Evolutionary conservation across 2,797 vertebrate genomes (phyloP).

Genomic region (Potorous gilbertii): DNA sequence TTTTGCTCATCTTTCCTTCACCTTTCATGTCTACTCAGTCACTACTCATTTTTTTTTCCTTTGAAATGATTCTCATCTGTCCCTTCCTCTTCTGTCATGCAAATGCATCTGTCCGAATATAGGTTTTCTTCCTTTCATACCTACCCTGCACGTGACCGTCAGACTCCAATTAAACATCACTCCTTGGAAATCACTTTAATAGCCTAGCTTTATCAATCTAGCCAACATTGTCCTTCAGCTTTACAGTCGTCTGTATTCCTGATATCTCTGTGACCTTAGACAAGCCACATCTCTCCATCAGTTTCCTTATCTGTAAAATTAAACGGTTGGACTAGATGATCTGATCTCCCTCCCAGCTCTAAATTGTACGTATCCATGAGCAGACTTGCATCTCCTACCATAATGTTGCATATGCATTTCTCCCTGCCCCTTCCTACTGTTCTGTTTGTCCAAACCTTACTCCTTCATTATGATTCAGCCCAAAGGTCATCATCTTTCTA

Average conservation of each 20-base stretch:
- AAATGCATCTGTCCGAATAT: not conserved
- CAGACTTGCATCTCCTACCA: not conserved
- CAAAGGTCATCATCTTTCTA: not conserved
- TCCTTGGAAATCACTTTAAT: not conserved
- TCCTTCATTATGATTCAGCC: not conserved
- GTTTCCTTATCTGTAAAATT: not conserved
- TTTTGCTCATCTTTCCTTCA: not conserved
- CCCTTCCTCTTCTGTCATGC: not conserved
- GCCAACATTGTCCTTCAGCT: not conserved
- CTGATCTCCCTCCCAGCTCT: not conserved
- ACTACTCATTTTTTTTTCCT: not conserved
- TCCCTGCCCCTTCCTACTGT: not conserved
- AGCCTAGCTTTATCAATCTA: not conserved
- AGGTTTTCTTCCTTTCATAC: not conserved
- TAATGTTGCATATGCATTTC: not conserved
- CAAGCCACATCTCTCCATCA: not conserved
- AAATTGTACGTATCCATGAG: not conserved
- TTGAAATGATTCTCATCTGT: not conserved
- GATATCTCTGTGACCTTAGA: not conserved
- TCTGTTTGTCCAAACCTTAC: not conserved
- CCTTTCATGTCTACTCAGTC: not conserved
- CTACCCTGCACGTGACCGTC: not conserved
- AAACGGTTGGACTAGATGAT: not conserved
- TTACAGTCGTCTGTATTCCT: not conserved
- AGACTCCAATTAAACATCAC: not conserved